Evolutionary conservation across 2,888 invertebrate species (phyloP).

Genomic region (Eretmocerus hayati): DNA sequence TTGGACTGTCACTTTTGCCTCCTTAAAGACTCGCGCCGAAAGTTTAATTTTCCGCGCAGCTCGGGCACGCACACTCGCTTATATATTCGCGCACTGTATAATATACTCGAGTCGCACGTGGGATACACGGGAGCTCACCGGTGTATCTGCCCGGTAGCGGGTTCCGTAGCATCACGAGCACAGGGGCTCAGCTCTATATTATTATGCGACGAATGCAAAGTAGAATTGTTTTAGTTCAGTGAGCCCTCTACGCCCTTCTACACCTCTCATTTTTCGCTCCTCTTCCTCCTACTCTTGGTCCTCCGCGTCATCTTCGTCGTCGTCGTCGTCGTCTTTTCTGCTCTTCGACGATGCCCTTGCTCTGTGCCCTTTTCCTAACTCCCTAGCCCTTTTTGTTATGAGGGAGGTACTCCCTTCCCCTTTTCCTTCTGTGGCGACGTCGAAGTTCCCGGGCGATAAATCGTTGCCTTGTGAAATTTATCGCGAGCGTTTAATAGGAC

Average conservation of each 20-base stretch:
- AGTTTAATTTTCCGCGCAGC: conserved; percentile 33
- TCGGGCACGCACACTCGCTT: conserved; percentile 4
- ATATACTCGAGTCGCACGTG: background rate
- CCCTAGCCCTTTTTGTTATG: too few species aligned
- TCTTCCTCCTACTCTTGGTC: background rate
- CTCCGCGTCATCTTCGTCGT: too few species aligned
- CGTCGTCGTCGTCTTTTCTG: too few species aligned
- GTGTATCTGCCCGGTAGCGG: too few species aligned
- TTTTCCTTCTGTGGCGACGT: too few species aligned
- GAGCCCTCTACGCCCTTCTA: background rate
- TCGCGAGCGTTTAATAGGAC: conserved; percentile 12
- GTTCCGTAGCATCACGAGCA: background rate
- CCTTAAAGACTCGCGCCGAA: conserved; percentile 35
- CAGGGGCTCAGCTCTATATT: conserved; percentile 28
- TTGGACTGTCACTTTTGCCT: conserved; percentile 35
- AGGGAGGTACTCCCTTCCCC: too few species aligned
- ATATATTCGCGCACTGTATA: background rate
- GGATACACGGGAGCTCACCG: too few species aligned
- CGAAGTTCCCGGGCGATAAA: too few species aligned
- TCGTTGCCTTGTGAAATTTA: conserved; percentile 10
- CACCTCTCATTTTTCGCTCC: conserved; percentile 1
- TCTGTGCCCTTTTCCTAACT: too few species aligned
- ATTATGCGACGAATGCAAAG: conserved; percentile 28
- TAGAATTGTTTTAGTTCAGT: conserved; percentile 24
- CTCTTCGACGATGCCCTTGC: too few species aligned